A percentile compares a stretch with the other conserved stretches of the same genome.
These are phyloP conservation scores for Bolinopsis microptera DNA, from an alignment of 37 sponge, comb jelly and placozoan genomes.

Conservation along the genomic window DNA sequence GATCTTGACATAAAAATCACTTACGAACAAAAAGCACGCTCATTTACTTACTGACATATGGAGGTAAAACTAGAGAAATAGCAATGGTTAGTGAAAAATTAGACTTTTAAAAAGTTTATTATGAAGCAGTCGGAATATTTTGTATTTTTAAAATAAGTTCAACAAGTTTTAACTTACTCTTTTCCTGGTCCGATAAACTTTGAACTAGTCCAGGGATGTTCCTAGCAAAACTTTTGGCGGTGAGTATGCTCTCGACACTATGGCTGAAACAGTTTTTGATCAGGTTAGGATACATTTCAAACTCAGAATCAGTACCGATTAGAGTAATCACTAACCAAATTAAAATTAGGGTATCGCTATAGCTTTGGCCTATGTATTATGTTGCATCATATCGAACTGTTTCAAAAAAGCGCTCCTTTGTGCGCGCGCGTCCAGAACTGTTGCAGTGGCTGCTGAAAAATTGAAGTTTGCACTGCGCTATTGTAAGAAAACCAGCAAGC, in stretches of 20 bases:
- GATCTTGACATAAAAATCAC: background rate
- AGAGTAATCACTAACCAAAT: background rate
- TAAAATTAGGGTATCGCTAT: background rate
- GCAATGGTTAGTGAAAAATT: background rate
- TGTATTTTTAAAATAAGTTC: background rate
- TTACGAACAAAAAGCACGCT: background rate
- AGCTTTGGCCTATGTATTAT: background rate
- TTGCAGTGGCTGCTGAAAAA: slow-evolving; percentile 60
- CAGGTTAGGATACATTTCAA: background rate
- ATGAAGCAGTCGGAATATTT: background rate
- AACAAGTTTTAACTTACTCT: background rate
- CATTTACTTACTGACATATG: background rate
- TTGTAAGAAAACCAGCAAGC: background rate
- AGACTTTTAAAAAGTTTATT: background rate
- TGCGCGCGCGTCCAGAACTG: slow-evolving; percentile 18
- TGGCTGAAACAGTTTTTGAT: slow-evolving; percentile 53
- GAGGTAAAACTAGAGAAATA: background rate
- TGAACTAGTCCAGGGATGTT: slow-evolving; percentile 41
- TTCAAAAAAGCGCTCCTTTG: background rate
- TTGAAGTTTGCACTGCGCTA: background rate
- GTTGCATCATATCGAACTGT: background rate
- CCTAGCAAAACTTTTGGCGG: slow-evolving; percentile 39
- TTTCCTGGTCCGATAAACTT: slow-evolving; percentile 43
- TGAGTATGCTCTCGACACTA: slow-evolving; percentile 38
- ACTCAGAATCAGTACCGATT: background rate